phyloP scores from a whole-genome alignment of 1,140 invertebrate species.

The Danaus melanippus region DNA sequence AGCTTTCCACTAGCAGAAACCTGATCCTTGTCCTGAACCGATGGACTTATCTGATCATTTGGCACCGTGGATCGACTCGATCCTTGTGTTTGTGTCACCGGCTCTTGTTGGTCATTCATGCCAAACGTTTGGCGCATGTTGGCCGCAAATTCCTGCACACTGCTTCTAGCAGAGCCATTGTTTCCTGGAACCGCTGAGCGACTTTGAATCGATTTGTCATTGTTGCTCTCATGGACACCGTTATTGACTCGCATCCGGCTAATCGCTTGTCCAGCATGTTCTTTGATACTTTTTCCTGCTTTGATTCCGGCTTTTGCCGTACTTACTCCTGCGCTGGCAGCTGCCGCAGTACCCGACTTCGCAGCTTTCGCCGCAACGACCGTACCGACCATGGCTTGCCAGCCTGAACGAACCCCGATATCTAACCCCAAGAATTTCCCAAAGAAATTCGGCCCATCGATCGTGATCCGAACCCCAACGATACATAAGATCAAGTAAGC shows the following conservation, averaged over 20 bases:
- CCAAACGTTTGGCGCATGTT: conserved; percentile 1
- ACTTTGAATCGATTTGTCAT: conserved; percentile 1
- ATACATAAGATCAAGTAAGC: no score
- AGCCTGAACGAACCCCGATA: no score
- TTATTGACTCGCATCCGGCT: background rate
- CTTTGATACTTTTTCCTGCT: background rate
- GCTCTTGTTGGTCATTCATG: conserved; percentile 1
- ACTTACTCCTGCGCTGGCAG: no score
- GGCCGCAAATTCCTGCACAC: conserved; percentile 1
- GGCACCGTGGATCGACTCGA: no score
- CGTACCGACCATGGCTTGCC: no score
- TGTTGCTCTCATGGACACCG: background rate
- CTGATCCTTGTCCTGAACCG: no score
- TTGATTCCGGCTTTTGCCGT: background rate
- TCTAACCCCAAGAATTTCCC: no score
- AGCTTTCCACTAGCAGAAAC: no score
- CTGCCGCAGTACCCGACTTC: no score
- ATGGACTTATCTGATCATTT: no score
- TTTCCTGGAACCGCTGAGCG: conserved; percentile 1
- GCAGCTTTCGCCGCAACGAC: background rate
- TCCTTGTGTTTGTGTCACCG: conserved; percentile 1
- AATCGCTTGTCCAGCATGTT: background rate
- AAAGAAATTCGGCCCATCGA: no score
- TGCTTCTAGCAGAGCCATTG: background rate
- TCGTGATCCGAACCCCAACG: no score